phyloP scores from a whole-genome alignment of 2,113 vertebrate species.

The Actenoides lindsayi region DNA sequence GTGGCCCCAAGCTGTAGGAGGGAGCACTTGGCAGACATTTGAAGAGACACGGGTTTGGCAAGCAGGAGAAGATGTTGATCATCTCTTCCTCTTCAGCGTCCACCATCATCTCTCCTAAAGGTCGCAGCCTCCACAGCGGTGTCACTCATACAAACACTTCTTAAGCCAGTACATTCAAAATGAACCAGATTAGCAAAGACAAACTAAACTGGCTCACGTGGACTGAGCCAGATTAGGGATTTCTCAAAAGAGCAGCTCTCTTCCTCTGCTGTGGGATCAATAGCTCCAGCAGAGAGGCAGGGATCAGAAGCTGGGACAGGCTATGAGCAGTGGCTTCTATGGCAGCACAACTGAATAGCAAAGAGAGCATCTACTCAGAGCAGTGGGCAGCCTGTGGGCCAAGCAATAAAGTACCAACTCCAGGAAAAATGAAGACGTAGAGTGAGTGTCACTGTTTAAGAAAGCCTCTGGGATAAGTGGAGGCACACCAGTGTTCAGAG shows the following conservation, averaged over 20 bases:
- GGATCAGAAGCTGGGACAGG: neutral
- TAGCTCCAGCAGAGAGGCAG: neutral
- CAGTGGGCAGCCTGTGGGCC: neutral
- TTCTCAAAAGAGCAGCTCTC: neutral
- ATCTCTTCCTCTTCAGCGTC: neutral
- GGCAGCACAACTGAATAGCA: neutral
- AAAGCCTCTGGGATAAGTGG: neutral
- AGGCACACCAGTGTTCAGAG: neutral
- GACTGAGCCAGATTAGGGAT: neutral
- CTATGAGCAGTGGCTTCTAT: neutral
- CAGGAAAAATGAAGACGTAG: neutral
- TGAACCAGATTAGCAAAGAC: neutral
- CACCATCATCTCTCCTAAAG: neutral
- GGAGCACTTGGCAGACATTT: neutral
- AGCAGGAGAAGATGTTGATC: neutral
- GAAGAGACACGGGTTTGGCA: neutral
- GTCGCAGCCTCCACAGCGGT: neutral
- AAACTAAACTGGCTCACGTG: neutral
- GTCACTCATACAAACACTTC: neutral
- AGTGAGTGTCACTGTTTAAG: neutral
- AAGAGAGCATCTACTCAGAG: neutral
- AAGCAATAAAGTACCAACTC: accelerated
- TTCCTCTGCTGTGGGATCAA: neutral
- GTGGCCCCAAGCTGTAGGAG: neutral
- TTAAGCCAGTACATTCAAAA: neutral